phyloP scores from a whole-genome alignment of 2,797 vertebrate genomes.

The Gobionotothen gibberifrons region DNA sequence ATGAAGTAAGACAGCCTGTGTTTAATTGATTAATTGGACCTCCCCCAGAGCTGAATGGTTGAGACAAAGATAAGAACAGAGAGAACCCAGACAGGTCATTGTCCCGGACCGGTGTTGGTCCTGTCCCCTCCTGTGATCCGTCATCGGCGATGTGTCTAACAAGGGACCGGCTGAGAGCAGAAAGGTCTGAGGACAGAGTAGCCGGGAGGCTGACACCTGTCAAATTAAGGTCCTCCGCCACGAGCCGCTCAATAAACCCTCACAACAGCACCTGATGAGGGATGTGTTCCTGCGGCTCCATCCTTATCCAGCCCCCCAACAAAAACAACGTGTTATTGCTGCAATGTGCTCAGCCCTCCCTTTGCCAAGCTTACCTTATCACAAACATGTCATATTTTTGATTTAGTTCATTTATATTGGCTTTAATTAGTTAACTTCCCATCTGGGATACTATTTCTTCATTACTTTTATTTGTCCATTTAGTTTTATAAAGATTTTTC shows the following conservation, averaged over 20 bases:
- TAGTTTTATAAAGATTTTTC: too few relatives aligned
- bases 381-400: background rate
- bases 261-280: constrained; percentile 46
- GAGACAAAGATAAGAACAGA: background rate
- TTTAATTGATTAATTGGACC: background rate
- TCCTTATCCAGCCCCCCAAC: constrained; percentile 29
- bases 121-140: constrained; percentile 36
- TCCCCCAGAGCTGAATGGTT: background rate
- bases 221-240: constrained; percentile 49
- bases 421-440: background rate
- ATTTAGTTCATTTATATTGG: constrained; percentile 1
- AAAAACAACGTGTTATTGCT: constrained; percentile 20
- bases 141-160: constrained; percentile 54
- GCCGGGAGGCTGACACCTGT: constrained; percentile 47
- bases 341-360: constrained; percentile 26
- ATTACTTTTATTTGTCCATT: too few relatives aligned
- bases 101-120: constrained; percentile 31
- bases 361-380: constrained; percentile 9
- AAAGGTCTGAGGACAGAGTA: constrained; percentile 46
- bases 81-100: constrained; percentile 12
- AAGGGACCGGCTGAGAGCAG: constrained; percentile 27
- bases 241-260: constrained; percentile 54
- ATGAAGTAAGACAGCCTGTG: background rate
- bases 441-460: too few relatives aligned
- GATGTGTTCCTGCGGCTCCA: constrained; percentile 41